Evolutionary conservation across 2,797 vertebrate species (phyloP), one percentile per base, ranked within the genome.

Genomic region (Nyctalus aviator): DNA sequence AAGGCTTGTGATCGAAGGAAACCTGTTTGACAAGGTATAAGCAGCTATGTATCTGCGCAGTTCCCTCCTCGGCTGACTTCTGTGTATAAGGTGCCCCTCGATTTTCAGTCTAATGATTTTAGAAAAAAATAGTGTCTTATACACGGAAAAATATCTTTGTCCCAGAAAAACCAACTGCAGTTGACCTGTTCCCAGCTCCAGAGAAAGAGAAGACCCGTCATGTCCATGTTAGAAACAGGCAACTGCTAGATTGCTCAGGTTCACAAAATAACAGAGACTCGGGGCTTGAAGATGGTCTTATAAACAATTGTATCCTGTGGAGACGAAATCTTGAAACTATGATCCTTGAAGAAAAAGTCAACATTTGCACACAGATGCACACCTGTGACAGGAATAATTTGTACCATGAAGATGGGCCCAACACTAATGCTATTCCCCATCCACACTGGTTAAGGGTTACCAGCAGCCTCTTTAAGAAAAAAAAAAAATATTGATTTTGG

Each of bases 71-170:
- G 10, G 23, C 57, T 59, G 57, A 59, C 23, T 59, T 59, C 23
- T 2, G 10, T 59, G 23, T 59, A 59, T 59, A 59, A 59, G 57
- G 25, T 59, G 23, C 23, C 57, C 21, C 57, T 59, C 23, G 2
- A 59, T 59, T 59, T 59, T 59, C 57, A 59, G 23, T 12, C 23
- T 59, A 59, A 59, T 3, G 23, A 59, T 59, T 57, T 57, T 25
- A 57, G 27, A 62, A 30, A 30, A 30, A 62, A 14, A 15, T 25
- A 59, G 57, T 59, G 57, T 59, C 2, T 62, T 30, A 66, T 46
- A 53, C 62, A 55, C 68, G 15, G 35, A 93, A 57, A 89, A 59
- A 59, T 59, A 59, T 59, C 53, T 88, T 73, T 95, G 50, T 75
- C 23, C 27, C 15, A 3, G 27, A 68, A 93, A 86, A 59, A 81